Percentiles rank a stretch among this genome's conserved stretches.
Evolutionary conservation across 2,113 vertebrate species (phyloP).

Genomic region (Pterocles orientalis): DNA sequence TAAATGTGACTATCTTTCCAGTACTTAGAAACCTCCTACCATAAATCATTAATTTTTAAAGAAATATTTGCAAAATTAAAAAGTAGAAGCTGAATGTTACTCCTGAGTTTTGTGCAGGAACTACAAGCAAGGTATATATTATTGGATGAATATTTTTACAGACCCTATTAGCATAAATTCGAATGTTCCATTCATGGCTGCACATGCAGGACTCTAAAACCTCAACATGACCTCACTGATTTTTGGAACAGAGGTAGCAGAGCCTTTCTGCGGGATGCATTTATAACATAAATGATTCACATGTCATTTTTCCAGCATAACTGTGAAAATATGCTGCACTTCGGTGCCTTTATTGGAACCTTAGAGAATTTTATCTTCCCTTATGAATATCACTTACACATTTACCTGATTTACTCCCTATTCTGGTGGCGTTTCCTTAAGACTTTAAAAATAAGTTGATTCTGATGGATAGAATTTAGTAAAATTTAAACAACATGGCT

Average conservation of each 20-base stretch:
- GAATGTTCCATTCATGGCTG: neutral
- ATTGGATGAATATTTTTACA: neutral
- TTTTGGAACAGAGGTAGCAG: neutral
- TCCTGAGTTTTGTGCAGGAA: neutral
- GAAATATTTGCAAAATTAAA: neutral
- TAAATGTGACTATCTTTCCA: neutral
- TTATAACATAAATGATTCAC: conserved; percentile 21
- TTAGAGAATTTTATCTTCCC: neutral
- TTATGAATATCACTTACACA: neutral
- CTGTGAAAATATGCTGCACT: neutral
- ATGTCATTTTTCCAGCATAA: neutral
- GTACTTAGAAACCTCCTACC: neutral
- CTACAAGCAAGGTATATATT: neutral
- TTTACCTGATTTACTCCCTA: neutral
- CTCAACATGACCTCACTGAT: neutral
- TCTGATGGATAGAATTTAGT: neutral
- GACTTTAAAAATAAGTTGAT: neutral
- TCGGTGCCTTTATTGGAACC: conserved; percentile 1
- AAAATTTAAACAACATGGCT: neutral
- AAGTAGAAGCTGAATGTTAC: neutral
- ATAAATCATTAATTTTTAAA: neutral
- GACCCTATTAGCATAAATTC: neutral
- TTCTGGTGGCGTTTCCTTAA: neutral
- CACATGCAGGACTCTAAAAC: neutral
- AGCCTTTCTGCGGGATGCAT: neutral